A percentile compares a stretch with the other conserved stretches of the same genome.
Conservation (phyloP, 2,113 vertebrate genomes). For the Mustela lutreola region DNA sequence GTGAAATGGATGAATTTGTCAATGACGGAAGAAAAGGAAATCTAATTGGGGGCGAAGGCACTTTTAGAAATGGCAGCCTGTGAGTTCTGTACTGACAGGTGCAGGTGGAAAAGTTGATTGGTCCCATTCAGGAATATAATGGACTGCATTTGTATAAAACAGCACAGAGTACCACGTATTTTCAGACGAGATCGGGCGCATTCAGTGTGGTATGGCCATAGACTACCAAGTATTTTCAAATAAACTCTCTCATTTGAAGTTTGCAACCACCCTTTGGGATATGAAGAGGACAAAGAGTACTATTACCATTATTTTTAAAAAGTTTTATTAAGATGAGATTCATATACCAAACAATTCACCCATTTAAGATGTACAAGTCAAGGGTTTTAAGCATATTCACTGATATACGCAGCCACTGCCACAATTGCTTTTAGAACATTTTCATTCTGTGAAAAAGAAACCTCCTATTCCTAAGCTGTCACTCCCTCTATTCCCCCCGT, state of each 20-base stretch:
- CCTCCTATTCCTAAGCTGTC: background rate
- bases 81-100: slow-evolving; percentile 68
- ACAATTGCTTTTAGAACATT: background rate
- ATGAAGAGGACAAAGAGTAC: background rate
- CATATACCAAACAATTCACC: background rate
- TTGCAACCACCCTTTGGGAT: background rate
- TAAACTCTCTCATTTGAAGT: background rate
- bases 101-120: slow-evolving; percentile 71
- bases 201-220: no score
- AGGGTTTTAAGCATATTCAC: background rate
- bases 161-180: background rate
- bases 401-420: background rate
- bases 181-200: background rate
- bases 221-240: background rate
- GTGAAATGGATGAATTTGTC: slow-evolving; percentile 2
- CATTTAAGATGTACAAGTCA: background rate
- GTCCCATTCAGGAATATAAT: slow-evolving; percentile 65
- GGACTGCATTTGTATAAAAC: background rate
- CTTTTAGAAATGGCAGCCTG: slow-evolving; percentile 36
- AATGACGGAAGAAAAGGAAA: slow-evolving; percentile 50
- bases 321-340: slow-evolving; percentile 2
- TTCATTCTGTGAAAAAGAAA: background rate
- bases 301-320: slow-evolving; percentile 21
- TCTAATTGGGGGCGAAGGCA: slow-evolving; percentile 51
- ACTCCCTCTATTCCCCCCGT: background rate